Evolutionary conservation across 2,888 invertebrate species (phyloP).

Genomic region (Mimas tiliae): DNA sequence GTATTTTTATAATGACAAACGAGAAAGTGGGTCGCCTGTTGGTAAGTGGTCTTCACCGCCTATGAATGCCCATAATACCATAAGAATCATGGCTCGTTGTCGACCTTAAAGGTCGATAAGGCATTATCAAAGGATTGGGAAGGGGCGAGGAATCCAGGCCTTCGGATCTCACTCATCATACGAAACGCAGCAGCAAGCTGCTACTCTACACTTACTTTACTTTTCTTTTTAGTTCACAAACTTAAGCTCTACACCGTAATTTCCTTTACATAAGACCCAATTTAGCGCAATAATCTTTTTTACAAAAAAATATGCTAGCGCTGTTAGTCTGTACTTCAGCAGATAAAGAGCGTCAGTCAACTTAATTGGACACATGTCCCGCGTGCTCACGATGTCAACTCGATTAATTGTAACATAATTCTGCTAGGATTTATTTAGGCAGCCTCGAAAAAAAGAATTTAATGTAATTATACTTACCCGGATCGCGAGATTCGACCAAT

Average conservation of each 20-base stretch:
- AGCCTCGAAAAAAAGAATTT: background rate
- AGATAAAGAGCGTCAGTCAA: conserved; percentile 28
- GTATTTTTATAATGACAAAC: no score
- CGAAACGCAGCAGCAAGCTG: no score
- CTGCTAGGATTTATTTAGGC: conserved; percentile 16
- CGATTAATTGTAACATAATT: conserved; percentile 13
- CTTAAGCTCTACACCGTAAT: background rate
- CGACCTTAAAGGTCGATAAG: no score
- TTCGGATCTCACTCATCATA: no score
- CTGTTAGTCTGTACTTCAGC: conserved; percentile 3
- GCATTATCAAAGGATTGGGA: no score
- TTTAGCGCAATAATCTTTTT: background rate
- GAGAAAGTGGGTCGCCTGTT: no score
- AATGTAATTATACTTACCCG: background rate
- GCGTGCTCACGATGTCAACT: conserved; percentile 20
- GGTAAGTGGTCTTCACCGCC: no score
- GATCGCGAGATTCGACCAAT: background rate
- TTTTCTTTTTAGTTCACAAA: no score
- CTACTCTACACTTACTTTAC: no score
- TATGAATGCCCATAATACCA: no score
- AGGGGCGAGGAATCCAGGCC: no score
- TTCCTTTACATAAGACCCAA: background rate
- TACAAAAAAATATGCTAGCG: background rate
- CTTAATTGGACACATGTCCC: conserved; percentile 30
- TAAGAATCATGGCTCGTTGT: no score